phyloP scores from a whole-genome alignment of 2,797 vertebrate genomes.

The Gambusia yucatana region DNA sequence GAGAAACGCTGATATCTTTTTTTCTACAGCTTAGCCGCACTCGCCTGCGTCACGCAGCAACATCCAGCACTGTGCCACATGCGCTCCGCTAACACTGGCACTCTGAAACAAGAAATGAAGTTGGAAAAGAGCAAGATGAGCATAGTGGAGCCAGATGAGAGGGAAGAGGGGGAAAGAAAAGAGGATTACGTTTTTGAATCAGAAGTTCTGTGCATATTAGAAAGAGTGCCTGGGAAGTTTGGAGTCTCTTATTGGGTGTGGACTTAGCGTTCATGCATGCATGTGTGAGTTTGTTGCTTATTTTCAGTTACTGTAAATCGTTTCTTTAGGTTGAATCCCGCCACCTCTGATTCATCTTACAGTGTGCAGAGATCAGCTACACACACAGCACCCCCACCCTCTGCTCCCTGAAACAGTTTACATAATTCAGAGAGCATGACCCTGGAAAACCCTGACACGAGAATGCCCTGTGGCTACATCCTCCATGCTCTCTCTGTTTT shows the following conservation, averaged over 20 bases:
- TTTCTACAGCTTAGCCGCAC: conserved; percentile 35
- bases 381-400: background rate
- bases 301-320: conserved; percentile 41
- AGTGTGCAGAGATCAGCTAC: conserved; percentile 48
- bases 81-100: conserved; percentile 7
- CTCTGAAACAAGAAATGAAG: conserved; percentile 27
- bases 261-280: conserved; percentile 10
- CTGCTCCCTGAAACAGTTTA: conserved; percentile 57
- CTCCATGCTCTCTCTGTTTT: conserved; percentile 52
- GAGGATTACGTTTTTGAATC: conserved; percentile 59
- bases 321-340: conserved; percentile 36
- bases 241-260: conserved; percentile 17
- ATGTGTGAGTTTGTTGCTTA: conserved; percentile 3
- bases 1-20: conserved; percentile 38
- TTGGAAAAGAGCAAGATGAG: conserved; percentile 30
- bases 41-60: conserved; percentile 24
- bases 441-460: conserved; percentile 25
- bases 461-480: conserved; percentile 60
- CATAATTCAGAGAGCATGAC: conserved; percentile 51
- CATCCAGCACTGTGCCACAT: background rate
- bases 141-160: conserved; percentile 26
- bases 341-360: conserved; percentile 9
- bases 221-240: conserved; percentile 36
- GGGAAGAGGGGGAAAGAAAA: conserved; percentile 53
- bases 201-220: conserved; percentile 45